A percentile compares a stretch with the other conserved stretches of the same genome.
These are phyloP conservation scores for Peromyscus leucopus DNA, from an alignment of 2,113 vertebrate genomes.

Conservation along the genomic window DNA sequence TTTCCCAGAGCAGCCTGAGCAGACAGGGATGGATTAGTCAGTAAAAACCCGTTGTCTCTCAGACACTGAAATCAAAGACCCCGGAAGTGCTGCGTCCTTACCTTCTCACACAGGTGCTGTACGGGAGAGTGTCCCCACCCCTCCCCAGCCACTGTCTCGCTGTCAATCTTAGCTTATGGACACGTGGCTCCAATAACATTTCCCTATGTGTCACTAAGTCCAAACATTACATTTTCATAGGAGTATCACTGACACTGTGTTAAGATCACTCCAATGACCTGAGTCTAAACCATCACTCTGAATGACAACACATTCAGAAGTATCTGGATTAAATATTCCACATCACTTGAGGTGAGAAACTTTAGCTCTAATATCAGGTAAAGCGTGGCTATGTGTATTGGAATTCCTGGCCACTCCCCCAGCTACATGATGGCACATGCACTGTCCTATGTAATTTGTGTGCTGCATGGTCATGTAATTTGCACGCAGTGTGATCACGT, in stretches of 20 bases:
- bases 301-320: not conserved
- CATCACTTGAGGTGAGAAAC: not conserved
- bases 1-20: not conserved
- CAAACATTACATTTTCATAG: not conserved
- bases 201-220: not conserved
- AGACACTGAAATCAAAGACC: not conserved
- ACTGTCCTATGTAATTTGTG: too few relatives aligned
- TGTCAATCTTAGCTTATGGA: not conserved
- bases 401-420: too few relatives aligned
- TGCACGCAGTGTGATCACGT: too few relatives aligned
- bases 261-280: not conserved
- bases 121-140: accelerated
- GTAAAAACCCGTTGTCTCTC: not conserved
- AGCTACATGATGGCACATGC: too few relatives aligned
- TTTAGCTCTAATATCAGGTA: not conserved
- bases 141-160: not conserved
- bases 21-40: not conserved
- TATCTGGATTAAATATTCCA: not conserved
- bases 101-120: too few relatives aligned
- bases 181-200: not conserved
- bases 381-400: not conserved
- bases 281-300: not conserved
- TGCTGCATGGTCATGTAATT: too few relatives aligned
- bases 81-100: not conserved
- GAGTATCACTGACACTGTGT: too few relatives aligned